Evolutionary conservation across 2,888 invertebrate species (phyloP).

Genomic region (Tubulanus polymorphus): DNA sequence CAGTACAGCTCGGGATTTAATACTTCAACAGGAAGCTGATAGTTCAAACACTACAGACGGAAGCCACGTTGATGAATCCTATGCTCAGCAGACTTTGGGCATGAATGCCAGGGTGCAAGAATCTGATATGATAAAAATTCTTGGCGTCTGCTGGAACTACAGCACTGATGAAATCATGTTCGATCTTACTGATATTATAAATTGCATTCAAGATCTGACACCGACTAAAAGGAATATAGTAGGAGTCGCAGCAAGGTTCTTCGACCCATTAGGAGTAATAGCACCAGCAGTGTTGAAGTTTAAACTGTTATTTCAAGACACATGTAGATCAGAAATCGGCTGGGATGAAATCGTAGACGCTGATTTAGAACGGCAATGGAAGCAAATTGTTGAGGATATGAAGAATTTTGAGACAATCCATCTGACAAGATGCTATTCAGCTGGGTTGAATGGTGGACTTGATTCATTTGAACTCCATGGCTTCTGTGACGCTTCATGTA

Average conservation of each 20-base stretch:
- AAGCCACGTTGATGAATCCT: too few species aligned
- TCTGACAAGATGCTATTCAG: neutral
- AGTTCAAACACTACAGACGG: too few species aligned
- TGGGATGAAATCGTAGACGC: neutral
- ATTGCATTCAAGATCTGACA: too few species aligned
- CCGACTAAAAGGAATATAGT: neutral
- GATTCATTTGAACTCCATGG: constrained; percentile 11
- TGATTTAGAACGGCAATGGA: neutral
- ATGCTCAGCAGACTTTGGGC: too few species aligned
- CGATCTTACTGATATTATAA: too few species aligned
- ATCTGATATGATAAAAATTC: too few species aligned
- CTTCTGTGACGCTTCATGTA: constrained; percentile 26
- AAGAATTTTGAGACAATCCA: neutral
- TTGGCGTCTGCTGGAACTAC: too few species aligned
- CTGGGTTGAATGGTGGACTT: neutral
- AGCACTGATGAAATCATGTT: too few species aligned
- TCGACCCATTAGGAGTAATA: neutral
- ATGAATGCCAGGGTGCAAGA: too few species aligned
- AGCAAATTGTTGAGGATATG: neutral
- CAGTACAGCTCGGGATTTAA: too few species aligned
- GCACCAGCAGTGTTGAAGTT: neutral
- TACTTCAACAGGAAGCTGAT: too few species aligned
- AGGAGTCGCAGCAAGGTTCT: neutral
- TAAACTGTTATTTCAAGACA: neutral
- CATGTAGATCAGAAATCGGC: neutral